Percentiles rank a stretch among this genome's conserved stretches.
Evolutionary conservation across 2,888 invertebrate genomes (phyloP).

Genomic region (Hipparchia sbordonii): DNA sequence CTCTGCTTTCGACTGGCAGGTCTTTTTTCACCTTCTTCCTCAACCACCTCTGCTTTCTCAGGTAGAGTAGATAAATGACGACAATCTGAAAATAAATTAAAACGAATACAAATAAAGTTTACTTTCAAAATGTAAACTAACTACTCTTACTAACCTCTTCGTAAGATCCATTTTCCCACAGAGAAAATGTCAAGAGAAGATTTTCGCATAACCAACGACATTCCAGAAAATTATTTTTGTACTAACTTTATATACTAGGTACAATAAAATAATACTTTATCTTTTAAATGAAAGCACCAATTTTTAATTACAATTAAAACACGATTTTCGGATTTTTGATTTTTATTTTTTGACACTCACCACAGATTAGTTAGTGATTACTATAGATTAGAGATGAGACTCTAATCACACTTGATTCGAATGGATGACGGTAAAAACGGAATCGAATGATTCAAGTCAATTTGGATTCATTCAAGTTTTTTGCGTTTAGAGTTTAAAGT

Average conservation of each 20-base stretch:
- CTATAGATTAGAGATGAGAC: too few relatives aligned
- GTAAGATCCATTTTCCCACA: conserved; percentile 63
- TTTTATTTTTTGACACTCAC: too few relatives aligned
- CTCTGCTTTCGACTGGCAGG: conserved; percentile 47
- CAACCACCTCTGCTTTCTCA: conserved; percentile 50
- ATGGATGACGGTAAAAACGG: too few relatives aligned
- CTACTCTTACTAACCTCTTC: conserved; percentile 60
- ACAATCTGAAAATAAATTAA: conserved; percentile 51
- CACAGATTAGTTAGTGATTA: too few relatives aligned
- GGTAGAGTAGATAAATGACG: conserved; percentile 62
- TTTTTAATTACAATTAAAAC: too few relatives aligned
- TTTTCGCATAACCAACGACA: conserved; percentile 65
- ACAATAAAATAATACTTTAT: background rate
- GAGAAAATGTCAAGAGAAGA: conserved; percentile 52
- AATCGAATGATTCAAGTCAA: too few relatives aligned
- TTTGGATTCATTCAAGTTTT: too few relatives aligned
- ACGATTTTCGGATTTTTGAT: too few relatives aligned
- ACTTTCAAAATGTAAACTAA: background rate
- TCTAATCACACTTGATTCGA: too few relatives aligned
- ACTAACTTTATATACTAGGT: background rate
- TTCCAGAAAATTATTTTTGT: conserved; percentile 36
- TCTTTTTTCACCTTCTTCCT: conserved; percentile 44
- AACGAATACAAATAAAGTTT: background rate
- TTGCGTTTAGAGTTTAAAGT: too few relatives aligned
- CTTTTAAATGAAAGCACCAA: background rate